Conservation (phyloP, 1,140 invertebrate species). For the Frieseomelitta varia region DNA sequence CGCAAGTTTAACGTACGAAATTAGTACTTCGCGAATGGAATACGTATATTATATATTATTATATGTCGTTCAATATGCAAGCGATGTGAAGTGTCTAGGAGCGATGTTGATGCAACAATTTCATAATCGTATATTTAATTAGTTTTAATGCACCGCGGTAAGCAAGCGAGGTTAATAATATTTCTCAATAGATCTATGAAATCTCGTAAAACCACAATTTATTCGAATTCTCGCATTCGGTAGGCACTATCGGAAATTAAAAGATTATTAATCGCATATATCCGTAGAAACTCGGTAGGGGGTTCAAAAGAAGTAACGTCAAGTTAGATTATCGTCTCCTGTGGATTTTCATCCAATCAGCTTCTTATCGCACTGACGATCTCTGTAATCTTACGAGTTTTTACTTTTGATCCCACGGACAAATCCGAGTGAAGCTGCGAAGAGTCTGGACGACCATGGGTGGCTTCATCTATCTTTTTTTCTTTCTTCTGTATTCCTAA, state of each 20-base stretch:
- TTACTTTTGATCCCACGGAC: slow-evolving; percentile 39
- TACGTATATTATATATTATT: neutral
- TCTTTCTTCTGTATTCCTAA: slow-evolving; percentile 27
- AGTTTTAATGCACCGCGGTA: neutral
- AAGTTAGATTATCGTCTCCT: slow-evolving; percentile 56
- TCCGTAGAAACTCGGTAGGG: slow-evolving; percentile 39
- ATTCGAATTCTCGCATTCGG: slow-evolving; percentile 37
- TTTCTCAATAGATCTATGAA: neutral
- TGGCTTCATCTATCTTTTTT: slow-evolving; percentile 38
- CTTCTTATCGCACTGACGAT: slow-evolving; percentile 59
- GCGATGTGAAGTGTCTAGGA: neutral
- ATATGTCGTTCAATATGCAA: neutral
- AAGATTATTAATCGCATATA: slow-evolving; percentile 63
- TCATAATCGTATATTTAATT: slow-evolving; percentile 19
- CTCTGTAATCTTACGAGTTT: slow-evolving; percentile 58
- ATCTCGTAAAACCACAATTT: slow-evolving; percentile 42
- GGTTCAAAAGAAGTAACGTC: slow-evolving; percentile 36
- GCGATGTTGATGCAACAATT: neutral
- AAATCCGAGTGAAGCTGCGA: slow-evolving; percentile 55
- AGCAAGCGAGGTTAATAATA: neutral
- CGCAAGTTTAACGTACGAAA: neutral
- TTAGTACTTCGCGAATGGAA: neutral
- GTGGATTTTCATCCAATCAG: slow-evolving; percentile 54
- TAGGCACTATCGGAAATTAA: slow-evolving; percentile 55
- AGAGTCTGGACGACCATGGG: slow-evolving; percentile 48